Conservation (phyloP, 53 echinoderm and acorn worm genomes). For the Henricia sp. region DNA sequence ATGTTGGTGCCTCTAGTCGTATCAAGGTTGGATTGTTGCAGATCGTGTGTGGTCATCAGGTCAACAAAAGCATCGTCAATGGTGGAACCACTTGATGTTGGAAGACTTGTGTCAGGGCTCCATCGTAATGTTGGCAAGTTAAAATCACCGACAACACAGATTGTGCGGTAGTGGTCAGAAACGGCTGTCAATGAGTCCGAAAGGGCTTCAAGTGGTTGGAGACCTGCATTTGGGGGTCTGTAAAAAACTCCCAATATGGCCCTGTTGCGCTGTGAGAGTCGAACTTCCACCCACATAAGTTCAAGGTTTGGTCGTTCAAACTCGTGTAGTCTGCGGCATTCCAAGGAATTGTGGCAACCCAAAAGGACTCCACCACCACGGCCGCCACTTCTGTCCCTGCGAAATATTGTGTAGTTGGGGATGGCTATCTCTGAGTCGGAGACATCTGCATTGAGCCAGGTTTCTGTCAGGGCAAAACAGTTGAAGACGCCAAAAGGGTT, state of each 20-base stretch:
- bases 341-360: background rate
- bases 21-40: background rate
- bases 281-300: conserved; percentile 24
- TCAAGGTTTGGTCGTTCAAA: background rate
- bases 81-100: background rate
- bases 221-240: conserved; percentile 17
- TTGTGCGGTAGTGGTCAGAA: background rate
- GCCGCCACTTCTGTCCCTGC: background rate
- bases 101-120: background rate
- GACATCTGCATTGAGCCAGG: background rate
- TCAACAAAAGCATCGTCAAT: background rate
- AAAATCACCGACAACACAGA: too few species aligned
- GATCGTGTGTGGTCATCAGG: background rate
- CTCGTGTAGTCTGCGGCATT: background rate
- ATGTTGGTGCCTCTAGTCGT: background rate
- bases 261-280: background rate
- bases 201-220: background rate
- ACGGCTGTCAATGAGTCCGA: background rate
- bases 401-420: background rate
- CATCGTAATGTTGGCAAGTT: background rate
- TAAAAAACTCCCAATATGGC: conserved; percentile 22
- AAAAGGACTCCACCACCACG: background rate
- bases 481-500: background rate
- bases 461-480: background rate
- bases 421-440: background rate